Base-by-base conservation (phyloP, 2,888 invertebrate species). In the Lochmaea crataegi region DNA sequence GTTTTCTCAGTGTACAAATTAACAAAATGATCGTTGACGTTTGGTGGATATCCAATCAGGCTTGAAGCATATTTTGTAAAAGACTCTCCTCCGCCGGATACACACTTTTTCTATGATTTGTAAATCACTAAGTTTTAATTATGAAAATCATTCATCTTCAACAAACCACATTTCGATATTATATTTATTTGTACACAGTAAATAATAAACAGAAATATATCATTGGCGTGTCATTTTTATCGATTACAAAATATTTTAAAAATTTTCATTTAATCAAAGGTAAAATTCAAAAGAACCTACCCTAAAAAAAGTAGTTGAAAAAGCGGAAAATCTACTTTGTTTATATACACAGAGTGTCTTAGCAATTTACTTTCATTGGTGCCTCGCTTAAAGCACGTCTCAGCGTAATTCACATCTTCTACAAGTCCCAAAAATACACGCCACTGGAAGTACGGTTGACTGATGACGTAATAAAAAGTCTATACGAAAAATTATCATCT, bases 71-170 rank as follows among this genome's bases (percentile, higher is more conserved):
- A 71, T 69, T 76, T 72, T 68, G 60, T 70, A 73, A 71, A 77
- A 71, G 65, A 66, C 68, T 41, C 68, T 41, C 65, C 64, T 66
- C 48, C 58, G 75, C 78, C 79, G 79, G 79, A 79, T 78, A 75
- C 77, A 78, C 79, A 79, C 73, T 75, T 73, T 76, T 77, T 79
- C 74, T 76, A 73, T 75, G 74, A 79, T 66, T 73, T 75, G 72
- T 70, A 74, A 75, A 75, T 77, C 68, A 69, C 68, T 73, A 73
- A 74, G 68, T 76, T 77, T 77, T 75, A 74, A 71, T 77, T 74
- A 75, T 76, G 72, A 76, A 73, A 78, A 75, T 74, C 78, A 75
- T 72, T 76, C 75, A 74, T 73, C 72, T 76, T 71, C 68, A 48
- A 73, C 77, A 76, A 72, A 75, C 71, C 74, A 58, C 68, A 71